Evolutionary conservation across 1,140 invertebrate species (phyloP), one percentile per base, ranked within the genome.

Genomic region (Pachyrhynchus sulphureomaculatus): DNA sequence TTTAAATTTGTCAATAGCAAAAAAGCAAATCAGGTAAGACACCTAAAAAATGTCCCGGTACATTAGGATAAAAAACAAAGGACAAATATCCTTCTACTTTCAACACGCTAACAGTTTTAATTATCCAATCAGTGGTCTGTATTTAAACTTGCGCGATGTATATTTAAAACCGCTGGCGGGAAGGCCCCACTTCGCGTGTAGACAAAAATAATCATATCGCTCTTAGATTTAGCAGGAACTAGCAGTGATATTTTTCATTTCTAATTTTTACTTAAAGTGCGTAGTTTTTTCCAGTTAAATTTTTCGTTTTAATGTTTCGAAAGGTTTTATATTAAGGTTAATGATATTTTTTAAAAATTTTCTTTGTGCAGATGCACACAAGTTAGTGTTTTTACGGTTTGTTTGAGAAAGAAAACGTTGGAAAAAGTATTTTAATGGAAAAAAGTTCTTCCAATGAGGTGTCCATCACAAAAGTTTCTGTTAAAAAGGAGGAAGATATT

Each of bases 401-500:
- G 24, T 20, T 18, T 24, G 4, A 2, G 15, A 8, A 18, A 45
- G 21, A 23, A 45, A 21, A 8, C 2, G 20, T 20, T 45, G 17
- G 6, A 24, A 4, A 23, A 15, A 3, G 4, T 20, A 23, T 45
- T 39, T 53, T 58, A 26, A 69, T 69, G 67, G 67, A 69, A 61
- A 65, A 67, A 63, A 34, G 54, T 56, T 47, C 41, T 23, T 24
- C 32, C 13, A 58, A 48, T 26, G 42, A 57, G 39, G 64, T 64
- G 26, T 49, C 65, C 18, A 57, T 65, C 32, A 52, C 59, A 20
- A 68, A 67, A 49, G 47, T 70, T 21, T 13, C 62, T 8, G 44
- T 67, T 1, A 70, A 68, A 33, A 70, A 70, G 36, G 56, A 68
- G 18, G 67, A 70, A 33, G 67, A 70, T 36, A 70, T 70, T 44